Evolutionary conservation across 2,888 invertebrate genomes (phyloP), one percentile per base, ranked within the genome.

Genomic region (Trichopoda pennipes): DNA sequence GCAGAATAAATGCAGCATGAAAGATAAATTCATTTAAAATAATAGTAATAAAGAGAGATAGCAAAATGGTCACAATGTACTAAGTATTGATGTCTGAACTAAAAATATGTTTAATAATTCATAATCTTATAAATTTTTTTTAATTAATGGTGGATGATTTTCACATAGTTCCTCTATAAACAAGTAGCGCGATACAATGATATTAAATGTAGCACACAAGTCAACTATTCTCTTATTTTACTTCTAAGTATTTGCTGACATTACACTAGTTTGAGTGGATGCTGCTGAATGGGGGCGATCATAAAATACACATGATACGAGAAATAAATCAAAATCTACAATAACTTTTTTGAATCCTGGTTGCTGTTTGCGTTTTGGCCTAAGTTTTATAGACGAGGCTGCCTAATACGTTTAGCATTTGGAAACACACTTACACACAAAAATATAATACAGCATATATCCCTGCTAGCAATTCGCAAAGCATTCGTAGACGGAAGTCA

Each of bases 321-420:
- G 82, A 78, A 82, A 88, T 87, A 86, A 87, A 88, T 87, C 87
- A 87, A 86, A 87, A 85, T 84, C 84, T 68, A 79, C 68, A 55
- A 19, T 19, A 58, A 19, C 3, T 60, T 68, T 7, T 61, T 60
- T 64, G 55, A 32, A 19, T 47, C 60, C 61, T 66, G 21, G 44
- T 55, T 78, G 76, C 51, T 76, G 51, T 69, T 77, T 58, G 42
- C 42, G 47, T 12, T 17, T 42, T 44, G 21, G 56, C 14, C 44
- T 9, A 12, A 61, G 38, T 73, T 77, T 70, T 44, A 58, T 73
- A 51, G 61, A 58, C 21, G 63, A 63, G 70, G 75, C 79, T 79
- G 68, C 77, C 28, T 64, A 47, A 68, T 32, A 49, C 38, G 35
- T 38, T 64, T 10, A 35, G 23, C 21, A 66, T 28, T 60, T 58